Conservation (phyloP, 2,113 vertebrate species). For the Sylvilagus bachmani region DNA sequence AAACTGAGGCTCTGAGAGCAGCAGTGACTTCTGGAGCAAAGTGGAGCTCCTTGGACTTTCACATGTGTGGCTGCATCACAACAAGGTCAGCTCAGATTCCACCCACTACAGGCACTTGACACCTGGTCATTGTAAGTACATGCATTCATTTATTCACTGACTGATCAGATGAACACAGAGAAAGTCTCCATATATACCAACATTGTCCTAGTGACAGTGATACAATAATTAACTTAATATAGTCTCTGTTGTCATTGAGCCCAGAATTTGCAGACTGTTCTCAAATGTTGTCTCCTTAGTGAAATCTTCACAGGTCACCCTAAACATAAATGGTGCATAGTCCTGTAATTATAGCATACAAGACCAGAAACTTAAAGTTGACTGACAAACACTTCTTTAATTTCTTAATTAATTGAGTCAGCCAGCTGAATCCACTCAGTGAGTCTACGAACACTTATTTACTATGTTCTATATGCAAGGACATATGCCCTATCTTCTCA, state of each 20-base stretch:
- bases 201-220: too few species aligned
- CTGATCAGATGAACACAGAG: background rate
- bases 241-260: background rate
- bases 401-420: conserved; percentile 21
- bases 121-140: background rate
- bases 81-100: background rate
- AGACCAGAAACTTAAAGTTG: background rate
- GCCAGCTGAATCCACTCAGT: background rate
- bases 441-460: background rate
- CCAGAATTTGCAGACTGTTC: background rate
- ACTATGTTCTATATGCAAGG: background rate
- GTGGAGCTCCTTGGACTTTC: background rate
- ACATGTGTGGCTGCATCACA: background rate
- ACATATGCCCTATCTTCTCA: background rate
- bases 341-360: background rate
- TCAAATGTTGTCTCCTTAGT: background rate
- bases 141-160: background rate
- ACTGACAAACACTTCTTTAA: conserved; percentile 16
- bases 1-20: background rate
- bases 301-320: background rate
- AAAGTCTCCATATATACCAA: too few species aligned
- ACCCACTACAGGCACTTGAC: background rate
- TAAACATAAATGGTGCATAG: background rate
- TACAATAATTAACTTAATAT: background rate
- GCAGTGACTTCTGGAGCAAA: background rate